These are phyloP conservation scores for Actinia equina DNA, from an alignment of 64 coral and sea anemone species.

Conservation along the genomic window DNA sequence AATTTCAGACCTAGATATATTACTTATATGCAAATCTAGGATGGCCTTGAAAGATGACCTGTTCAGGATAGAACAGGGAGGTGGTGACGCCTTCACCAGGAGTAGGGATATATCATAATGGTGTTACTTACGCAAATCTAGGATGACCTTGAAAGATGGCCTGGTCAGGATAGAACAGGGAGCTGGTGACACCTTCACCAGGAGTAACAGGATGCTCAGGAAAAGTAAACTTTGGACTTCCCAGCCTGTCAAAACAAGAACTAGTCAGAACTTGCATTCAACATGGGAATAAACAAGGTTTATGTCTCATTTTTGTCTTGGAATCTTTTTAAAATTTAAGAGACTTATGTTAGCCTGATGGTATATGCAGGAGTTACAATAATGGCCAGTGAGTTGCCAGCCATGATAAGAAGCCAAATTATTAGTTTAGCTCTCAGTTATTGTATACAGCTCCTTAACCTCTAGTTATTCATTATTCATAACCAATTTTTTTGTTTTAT, in stretches of 20 bases:
- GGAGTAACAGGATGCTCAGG: constrained; percentile 61
- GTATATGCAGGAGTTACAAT: too few relatives aligned
- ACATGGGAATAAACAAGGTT: too few relatives aligned
- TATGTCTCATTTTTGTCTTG: too few relatives aligned
- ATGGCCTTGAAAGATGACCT: constrained; percentile 71
- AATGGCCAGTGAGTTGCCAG: too few relatives aligned
- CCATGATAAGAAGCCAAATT: too few relatives aligned
- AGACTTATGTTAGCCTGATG: too few relatives aligned
- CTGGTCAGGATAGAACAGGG: constrained; percentile 91
- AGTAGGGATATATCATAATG: neutral
- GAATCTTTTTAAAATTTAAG: too few relatives aligned
- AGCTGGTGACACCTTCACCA: constrained; percentile 56
- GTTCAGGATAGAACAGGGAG: constrained; percentile 93
- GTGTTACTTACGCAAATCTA: constrained; percentile 34
- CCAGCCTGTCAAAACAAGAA: constrained; percentile 49
- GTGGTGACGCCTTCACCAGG: constrained; percentile 57
- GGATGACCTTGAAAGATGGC: constrained; percentile 78
- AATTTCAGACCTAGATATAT: neutral
- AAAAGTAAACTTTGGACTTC: constrained; percentile 81
- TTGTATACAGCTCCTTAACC: too few relatives aligned
- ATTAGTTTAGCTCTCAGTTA: too few relatives aligned
- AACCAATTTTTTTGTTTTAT: too few relatives aligned
- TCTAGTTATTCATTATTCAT: too few relatives aligned
- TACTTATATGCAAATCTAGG: constrained; percentile 52
- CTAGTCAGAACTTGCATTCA: too few relatives aligned